Evolutionary conservation across 2,113 vertebrate species (phyloP), one percentile per base, ranked within the genome.

Genomic region (Rhinopomastus cyanomelas): DNA sequence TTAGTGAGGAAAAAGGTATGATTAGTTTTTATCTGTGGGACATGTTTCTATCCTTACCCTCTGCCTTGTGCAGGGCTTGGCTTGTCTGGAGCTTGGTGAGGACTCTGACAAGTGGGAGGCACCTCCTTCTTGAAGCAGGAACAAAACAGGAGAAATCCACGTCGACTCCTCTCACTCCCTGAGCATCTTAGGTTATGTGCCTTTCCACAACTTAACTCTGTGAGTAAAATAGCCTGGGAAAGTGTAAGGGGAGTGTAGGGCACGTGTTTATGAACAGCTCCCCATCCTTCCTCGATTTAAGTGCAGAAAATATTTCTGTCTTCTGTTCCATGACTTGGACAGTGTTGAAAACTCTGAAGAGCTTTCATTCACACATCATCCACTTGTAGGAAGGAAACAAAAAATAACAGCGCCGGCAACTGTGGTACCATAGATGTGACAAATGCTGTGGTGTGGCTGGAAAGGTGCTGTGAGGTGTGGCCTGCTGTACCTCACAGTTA

Each of bases 261-360:
- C 71, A 85, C 57, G 34, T 84, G 49, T 64, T 95, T 94, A 84
- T 59, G 69, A 92, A 37, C 29, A 66, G 73, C 25, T 92, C 46
- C 59, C 59, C 44, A 64, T 79, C 81, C 55, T 78, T 90, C 59
- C 60, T 92, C 56, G 44, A 8, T 80, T 88, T 80, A 73, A 87
- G 13, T 44, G 71, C 48, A 92, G 88, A 93, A 94, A 93, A 87
- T 90, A 85, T 87, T 95, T 92, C 90, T 95, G 71, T 90, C 77
- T 76, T 94, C 59, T 73, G 26, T 88, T 93, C 88, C 86, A 69
- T 88, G 80, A 90, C 52, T 93, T 66, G 83, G 71, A 79, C 81
- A 82, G 66, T 79, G 89, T 90, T 88, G 81, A 87, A 94, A 96
- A 89, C 86, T 85, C 52, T 39, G 29, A 82, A 93, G 56, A n/a